Evolutionary conservation across 2,888 invertebrate genomes (phyloP).

Genomic region (Nomada fabriciana): DNA sequence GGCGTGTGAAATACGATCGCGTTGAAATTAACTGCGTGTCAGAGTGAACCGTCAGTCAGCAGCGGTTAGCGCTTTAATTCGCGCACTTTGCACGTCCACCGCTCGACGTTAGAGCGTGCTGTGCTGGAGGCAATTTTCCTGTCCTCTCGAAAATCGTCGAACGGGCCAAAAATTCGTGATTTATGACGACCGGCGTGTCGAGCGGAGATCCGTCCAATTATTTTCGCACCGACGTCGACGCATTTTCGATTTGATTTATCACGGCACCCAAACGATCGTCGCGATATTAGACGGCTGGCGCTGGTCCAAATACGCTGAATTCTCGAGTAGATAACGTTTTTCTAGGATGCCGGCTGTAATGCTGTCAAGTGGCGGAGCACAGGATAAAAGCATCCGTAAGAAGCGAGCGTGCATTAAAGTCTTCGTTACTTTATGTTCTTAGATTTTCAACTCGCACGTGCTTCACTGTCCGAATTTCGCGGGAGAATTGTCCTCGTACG

Average conservation of each 20-base stretch:
- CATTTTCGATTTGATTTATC: slow-evolving; percentile 69
- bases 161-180: slow-evolving; percentile 58
- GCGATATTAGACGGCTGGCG: slow-evolving; percentile 59
- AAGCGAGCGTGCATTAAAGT: background rate
- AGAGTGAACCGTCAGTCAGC: background rate
- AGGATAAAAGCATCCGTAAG: background rate
- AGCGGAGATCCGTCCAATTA: slow-evolving; percentile 66
- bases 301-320: slow-evolving; percentile 57
- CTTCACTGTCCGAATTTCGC: background rate
- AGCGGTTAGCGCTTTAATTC: slow-evolving; percentile 11
- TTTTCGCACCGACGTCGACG: slow-evolving; percentile 62
- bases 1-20: slow-evolving; percentile 2
- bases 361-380: slow-evolving; percentile 18
- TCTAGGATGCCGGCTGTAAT: slow-evolving; percentile 42
- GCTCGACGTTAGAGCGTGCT: background rate
- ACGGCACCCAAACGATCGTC: slow-evolving; percentile 8
- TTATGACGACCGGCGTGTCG: slow-evolving; percentile 46
- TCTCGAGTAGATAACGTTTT: slow-evolving; percentile 41
- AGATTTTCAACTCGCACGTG: background rate
- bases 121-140: slow-evolving; percentile 10
- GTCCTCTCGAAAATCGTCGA: slow-evolving; percentile 47
- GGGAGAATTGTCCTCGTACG: background rate
- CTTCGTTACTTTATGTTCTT: background rate
- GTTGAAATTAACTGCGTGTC: slow-evolving; percentile 1
- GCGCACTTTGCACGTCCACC: slow-evolving; percentile 10